Evolutionary conservation across 2,113 vertebrate species (phyloP).

Genomic region (Coptodon rendalli): DNA sequence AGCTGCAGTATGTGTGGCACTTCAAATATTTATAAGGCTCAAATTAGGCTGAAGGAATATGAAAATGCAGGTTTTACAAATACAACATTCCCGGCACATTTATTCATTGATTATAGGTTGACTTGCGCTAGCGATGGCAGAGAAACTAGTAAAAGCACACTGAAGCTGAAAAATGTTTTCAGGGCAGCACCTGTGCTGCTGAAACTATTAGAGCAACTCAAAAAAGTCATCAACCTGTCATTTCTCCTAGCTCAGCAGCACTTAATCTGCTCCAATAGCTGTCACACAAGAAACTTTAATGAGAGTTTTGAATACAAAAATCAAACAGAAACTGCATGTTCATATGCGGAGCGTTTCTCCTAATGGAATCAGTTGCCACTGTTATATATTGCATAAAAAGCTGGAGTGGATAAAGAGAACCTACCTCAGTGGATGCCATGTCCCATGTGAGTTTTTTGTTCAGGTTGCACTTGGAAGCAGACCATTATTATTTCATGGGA

Average conservation of each 20-base stretch:
- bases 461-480: constrained; percentile 11
- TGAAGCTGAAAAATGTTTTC: background rate
- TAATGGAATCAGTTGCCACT: background rate
- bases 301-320: background rate
- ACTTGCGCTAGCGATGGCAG: background rate
- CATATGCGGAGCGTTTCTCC: background rate
- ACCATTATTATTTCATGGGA: constrained; percentile 44
- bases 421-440: constrained; percentile 4
- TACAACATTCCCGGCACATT: background rate
- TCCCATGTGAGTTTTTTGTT: background rate
- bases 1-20: background rate
- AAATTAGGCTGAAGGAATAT: constrained; percentile 1
- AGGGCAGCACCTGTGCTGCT: background rate
- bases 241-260: background rate
- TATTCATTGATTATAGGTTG: background rate
- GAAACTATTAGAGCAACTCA: background rate
- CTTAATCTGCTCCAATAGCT: background rate
- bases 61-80: background rate
- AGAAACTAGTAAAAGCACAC: background rate
- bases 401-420: constrained; percentile 16
- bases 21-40: constrained; percentile 9
- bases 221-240: background rate
- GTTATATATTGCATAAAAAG: constrained; percentile 12
- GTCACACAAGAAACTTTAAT: background rate
- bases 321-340: background rate